Percentiles rank a stretch among this genome's conserved stretches.
These are phyloP conservation scores for Oligia fasciuncula DNA, from an alignment of 2,888 invertebrate species.

Conservation along the genomic window DNA sequence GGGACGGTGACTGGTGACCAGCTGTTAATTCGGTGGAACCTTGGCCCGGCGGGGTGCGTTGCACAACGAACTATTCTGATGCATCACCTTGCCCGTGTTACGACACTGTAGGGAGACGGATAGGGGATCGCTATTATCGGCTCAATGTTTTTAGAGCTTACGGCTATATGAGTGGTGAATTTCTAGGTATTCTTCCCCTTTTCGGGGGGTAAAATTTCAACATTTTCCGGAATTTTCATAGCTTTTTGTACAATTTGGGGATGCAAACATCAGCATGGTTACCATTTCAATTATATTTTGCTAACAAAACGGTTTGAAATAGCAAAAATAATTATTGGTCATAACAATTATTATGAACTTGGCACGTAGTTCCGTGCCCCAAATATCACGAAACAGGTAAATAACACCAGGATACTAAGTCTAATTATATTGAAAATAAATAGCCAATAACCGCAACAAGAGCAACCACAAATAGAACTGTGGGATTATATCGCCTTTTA, in stretches of 20 bases:
- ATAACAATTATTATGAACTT: neutral
- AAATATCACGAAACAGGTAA: slow-evolving; percentile 35
- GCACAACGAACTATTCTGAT: slow-evolving; percentile 82
- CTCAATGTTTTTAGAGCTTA: neutral
- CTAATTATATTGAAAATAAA: slow-evolving; percentile 20
- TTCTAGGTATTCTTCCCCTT: neutral
- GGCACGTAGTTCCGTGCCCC: neutral
- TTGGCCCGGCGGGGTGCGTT: slow-evolving; percentile 78
- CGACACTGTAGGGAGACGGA: slow-evolving; percentile 59
- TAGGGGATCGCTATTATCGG: slow-evolving; percentile 39
- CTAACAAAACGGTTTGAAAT: neutral
- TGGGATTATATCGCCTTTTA: neutral
- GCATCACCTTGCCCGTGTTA: slow-evolving; percentile 77
- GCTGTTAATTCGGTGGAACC: slow-evolving; percentile 73
- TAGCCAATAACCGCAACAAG: slow-evolving; percentile 9
- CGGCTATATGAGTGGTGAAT: neutral
- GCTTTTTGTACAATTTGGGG: neutral
- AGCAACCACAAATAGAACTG: slow-evolving; percentile 27
- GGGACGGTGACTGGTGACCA: slow-evolving; percentile 58
- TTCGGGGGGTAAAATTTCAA: neutral
- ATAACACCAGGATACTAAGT: slow-evolving; percentile 9
- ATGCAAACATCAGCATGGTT: neutral
- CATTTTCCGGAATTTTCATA: neutral
- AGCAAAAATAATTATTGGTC: neutral
- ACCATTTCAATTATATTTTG: neutral